Base-by-base conservation (phyloP, 1,140 invertebrate genomes). In the Megalonaias nervosa region DNA sequence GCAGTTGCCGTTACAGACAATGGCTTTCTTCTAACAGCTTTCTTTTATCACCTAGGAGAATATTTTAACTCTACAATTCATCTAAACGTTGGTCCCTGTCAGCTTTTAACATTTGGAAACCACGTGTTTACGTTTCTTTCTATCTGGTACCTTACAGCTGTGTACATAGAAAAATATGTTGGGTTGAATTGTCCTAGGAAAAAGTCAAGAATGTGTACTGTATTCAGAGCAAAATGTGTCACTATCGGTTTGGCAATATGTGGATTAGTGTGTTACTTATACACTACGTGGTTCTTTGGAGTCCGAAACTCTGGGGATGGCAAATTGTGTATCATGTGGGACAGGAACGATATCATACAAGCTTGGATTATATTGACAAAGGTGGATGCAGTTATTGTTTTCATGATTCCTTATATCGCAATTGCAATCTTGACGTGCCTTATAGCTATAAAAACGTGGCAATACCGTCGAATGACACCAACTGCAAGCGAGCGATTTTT, bases 1-100 rank as follows among this genome's bases (percentile, higher is more conserved):
- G 93, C 93, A 0, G 81, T 93, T 17, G 92, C 93, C 9, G 90
- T 89, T 0, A 91, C 92, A 0, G 93, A 93, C 79, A 92, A 92
- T 48, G 91, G 92, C 6, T 93, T 92, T 68, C 83, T 93, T 3
- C 66, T 75, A 56, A 84, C 82, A 13, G 76, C 79, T 55, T 82
- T 83, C 76, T 75, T 82, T 21, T 59, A 78, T 21, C 67, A 67
- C 31, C 71, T 84, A 38, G 61, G 79, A 17, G 19, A 71, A n/a
- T 78, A 57, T 31, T 75, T 81, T 64, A 60, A 67, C n/a, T 62
- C 84, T 15, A 65, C 70, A 55, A 65, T 85, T 19, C 74, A 81
- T 48, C 60, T 38, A 2, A 26, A 65, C 48, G 76, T 74, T 58
- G 82, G 80, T 72, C 73, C 77, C n/a, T 86, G 84, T 69, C 85